Conservation (phyloP, 2,113 vertebrate species). For the Actinemys pallida region DNA sequence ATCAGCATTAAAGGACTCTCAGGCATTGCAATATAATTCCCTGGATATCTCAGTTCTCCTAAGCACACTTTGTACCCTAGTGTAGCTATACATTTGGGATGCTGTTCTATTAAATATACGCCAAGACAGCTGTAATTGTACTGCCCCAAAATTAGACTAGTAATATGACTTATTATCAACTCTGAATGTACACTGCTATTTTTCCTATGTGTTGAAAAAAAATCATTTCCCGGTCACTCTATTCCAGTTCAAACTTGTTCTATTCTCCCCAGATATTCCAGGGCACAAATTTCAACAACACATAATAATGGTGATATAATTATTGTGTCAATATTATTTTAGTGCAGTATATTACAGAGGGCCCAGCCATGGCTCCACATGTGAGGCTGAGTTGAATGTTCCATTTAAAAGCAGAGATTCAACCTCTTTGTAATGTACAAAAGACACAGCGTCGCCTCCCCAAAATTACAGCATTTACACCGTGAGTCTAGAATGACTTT, state of each 20-base stretch:
- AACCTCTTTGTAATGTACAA: background rate
- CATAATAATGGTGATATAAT: background rate
- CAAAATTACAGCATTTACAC: background rate
- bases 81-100: background rate
- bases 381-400: background rate
- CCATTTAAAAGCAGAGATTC: background rate
- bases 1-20: background rate
- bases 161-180: background rate
- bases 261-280: background rate
- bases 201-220: background rate
- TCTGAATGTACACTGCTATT: constrained; percentile 19
- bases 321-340: background rate
- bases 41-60: background rate
- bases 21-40: background rate
- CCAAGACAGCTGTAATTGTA: constrained; percentile 30
- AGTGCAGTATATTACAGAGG: background rate
- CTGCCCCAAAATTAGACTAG: constrained; percentile 65
- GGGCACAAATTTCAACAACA: background rate
- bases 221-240: background rate
- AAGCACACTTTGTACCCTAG: fast-evolving
- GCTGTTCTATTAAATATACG: fast-evolving
- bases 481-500: background rate
- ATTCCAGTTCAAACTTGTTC: background rate
- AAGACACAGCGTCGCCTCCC: background rate
- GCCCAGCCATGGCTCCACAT: background rate